Conservation (phyloP, 1,140 invertebrate genomes). For the Battus philenor region DNA sequence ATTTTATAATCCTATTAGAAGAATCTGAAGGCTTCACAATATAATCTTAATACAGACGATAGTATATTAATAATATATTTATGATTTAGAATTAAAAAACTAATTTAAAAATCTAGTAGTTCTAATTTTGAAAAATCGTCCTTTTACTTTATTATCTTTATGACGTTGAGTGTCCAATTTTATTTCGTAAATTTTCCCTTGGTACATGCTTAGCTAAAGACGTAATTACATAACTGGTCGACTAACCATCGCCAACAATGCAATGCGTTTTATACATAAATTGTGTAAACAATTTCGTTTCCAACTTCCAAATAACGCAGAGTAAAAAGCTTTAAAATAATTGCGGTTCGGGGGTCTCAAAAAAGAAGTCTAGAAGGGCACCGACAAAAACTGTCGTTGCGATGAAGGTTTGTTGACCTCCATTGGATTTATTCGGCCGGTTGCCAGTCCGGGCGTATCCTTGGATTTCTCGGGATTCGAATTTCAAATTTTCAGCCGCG, state of each 20-base stretch:
- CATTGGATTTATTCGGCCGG: conserved; percentile 51
- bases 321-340: conserved; percentile 65
- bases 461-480: conserved; percentile 63
- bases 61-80: too few species aligned
- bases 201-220: background rate
- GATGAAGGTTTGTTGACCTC: conserved; percentile 50
- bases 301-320: conserved; percentile 41
- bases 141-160: too few species aligned
- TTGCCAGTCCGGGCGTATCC: conserved; percentile 34
- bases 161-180: too few species aligned
- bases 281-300: conserved; percentile 52
- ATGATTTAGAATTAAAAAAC: too few species aligned
- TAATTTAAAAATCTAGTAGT: too few species aligned
- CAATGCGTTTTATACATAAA: conserved; percentile 52
- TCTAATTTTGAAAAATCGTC: too few species aligned
- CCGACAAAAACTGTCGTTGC: conserved; percentile 61
- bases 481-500: conserved; percentile 70
- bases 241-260: conserved; percentile 22
- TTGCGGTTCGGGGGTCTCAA: conserved; percentile 51
- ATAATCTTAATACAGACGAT: too few species aligned
- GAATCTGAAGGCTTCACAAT: too few species aligned
- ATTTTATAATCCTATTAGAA: too few species aligned
- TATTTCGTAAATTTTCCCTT: too few species aligned
- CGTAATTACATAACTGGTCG: conserved; percentile 5
- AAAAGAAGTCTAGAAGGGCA: conserved; percentile 60